Evolutionary conservation across 2,797 vertebrate genomes (phyloP).

Genomic region (Melanotaenia parkinsoni): DNA sequence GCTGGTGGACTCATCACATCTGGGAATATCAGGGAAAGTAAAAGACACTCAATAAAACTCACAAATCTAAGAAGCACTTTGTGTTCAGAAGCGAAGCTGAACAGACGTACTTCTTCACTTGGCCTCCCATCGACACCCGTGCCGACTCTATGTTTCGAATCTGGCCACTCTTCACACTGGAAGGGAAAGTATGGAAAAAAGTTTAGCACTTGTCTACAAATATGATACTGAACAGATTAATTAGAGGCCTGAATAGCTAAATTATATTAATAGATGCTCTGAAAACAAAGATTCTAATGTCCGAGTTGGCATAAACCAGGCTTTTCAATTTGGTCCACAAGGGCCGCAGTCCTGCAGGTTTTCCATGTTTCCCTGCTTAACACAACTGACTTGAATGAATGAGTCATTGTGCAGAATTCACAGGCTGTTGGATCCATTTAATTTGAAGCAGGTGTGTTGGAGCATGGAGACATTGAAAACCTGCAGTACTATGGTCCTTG

Average conservation of each 20-base stretch:
- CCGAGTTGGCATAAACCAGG: not conserved
- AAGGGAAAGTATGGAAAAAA: not conserved
- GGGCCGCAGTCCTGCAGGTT: no score
- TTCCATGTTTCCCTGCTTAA: no score
- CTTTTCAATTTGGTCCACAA: no score
- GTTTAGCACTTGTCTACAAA: not conserved
- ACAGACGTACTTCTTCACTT: conserved; percentile 88
- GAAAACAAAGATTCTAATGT: not conserved
- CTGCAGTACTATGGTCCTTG: no score
- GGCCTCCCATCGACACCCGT: conserved; percentile 97
- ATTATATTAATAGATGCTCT: not conserved
- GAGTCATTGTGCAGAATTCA: no score
- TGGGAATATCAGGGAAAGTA: conserved; percentile 54
- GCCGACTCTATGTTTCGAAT: conserved; percentile 97
- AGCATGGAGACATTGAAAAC: no score
- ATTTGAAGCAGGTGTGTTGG: no score
- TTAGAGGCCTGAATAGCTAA: not conserved
- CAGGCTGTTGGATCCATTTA: no score
- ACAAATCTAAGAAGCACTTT: not conserved
- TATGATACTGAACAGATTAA: not conserved
- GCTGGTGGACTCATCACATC: conserved; percentile 89
- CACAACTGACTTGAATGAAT: no score
- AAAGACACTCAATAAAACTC: not conserved
- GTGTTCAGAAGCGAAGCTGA: not conserved
- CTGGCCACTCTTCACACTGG: conserved; percentile 97